Conservation (phyloP, 2,888 invertebrate genomes). For the Nysson spinosus region DNA sequence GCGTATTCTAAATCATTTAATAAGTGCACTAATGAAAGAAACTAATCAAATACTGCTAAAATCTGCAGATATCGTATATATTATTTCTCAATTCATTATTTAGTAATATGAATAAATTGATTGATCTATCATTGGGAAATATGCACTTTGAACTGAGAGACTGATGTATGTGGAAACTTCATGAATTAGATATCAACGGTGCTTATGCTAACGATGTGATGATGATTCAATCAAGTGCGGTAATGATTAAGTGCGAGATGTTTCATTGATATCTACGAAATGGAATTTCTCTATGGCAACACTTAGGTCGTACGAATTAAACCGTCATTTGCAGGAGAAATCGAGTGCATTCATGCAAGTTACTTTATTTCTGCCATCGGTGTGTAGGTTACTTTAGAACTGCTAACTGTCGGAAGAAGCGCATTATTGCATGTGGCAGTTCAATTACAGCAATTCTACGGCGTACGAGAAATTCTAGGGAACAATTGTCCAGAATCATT, state of each 20-base stretch:
- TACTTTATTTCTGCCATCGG: conserved; percentile 9
- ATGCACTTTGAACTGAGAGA: conserved; percentile 15
- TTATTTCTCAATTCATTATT: too few relatives aligned
- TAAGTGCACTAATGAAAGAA: too few relatives aligned
- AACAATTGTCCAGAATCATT: conserved; percentile 30
- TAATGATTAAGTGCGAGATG: background rate
- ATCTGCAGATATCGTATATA: too few relatives aligned
- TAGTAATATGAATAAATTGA: too few relatives aligned
- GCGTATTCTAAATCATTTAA: too few relatives aligned
- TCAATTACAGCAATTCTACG: conserved; percentile 44
- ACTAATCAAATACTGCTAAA: too few relatives aligned
- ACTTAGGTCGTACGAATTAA: conserved; percentile 39
- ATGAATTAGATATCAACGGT: conserved; percentile 9
- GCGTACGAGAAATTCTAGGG: conserved; percentile 28
- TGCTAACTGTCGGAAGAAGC: conserved; percentile 36
- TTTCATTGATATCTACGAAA: conserved; percentile 14
- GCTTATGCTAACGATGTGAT: background rate
- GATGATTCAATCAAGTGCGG: conserved; percentile 12
- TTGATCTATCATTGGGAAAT: background rate
- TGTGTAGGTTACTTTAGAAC: background rate
- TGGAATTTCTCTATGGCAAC: conserved; percentile 30
- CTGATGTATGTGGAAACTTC: conserved; percentile 3
- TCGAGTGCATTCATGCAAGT: conserved; percentile 30
- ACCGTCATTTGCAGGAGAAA: conserved; percentile 28
- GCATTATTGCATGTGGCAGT: conserved; percentile 27